Conservation (phyloP, 2,113 vertebrate species). For the Aramus guarauna region DNA sequence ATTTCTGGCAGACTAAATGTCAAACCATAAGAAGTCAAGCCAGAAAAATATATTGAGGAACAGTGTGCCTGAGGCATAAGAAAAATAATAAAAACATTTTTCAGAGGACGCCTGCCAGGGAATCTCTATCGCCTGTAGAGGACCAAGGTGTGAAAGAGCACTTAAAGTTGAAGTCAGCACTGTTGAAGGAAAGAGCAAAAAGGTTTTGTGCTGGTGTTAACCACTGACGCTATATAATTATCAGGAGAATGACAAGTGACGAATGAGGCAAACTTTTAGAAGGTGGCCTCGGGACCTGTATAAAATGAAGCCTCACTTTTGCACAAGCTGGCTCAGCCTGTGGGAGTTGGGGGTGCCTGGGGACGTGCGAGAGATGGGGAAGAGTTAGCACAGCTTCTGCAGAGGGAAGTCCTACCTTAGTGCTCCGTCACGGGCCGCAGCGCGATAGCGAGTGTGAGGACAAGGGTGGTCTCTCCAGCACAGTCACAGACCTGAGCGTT, state of each 20-base stretch:
- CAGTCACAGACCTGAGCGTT: background rate
- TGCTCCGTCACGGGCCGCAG: background rate
- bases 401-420: background rate
- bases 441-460: background rate
- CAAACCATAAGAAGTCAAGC: conserved; percentile 12
- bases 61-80: conserved; percentile 1
- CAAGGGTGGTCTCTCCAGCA: background rate
- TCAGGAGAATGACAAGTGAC: background rate
- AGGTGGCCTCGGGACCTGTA: background rate
- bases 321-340: background rate
- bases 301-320: background rate
- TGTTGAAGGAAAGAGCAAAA: background rate
- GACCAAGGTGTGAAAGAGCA: background rate
- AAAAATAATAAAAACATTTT: background rate
- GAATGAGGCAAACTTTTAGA: background rate
- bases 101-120: background rate
- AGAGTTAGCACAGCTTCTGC: background rate
- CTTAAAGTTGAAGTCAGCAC: background rate
- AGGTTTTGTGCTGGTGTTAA: background rate
- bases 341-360: background rate
- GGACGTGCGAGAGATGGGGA: accelerated
- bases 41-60: conserved; percentile 17
- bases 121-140: background rate
- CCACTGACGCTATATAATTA: background rate
- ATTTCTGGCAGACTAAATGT: conserved; percentile 7